Evolutionary conservation across 2,113 vertebrate genomes (phyloP), one percentile per base, ranked within the genome.

Genomic region (Zosterops japonicus): DNA sequence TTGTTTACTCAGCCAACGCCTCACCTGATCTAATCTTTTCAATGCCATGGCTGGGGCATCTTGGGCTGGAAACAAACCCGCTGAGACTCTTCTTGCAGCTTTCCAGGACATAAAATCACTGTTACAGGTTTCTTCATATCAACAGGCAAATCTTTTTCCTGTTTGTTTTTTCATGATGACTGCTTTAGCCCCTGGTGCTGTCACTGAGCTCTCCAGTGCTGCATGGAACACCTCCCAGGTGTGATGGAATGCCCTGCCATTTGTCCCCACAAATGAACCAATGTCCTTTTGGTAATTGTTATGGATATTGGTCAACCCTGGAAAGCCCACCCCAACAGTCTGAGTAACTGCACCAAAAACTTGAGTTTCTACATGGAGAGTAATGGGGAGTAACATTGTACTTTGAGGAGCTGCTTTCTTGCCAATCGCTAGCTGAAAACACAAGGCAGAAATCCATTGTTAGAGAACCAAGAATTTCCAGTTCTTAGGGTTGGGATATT

Each of bases 281-380:
- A 8, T 5, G 31, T 33, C 20, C 7, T 44, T 64, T 44, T 33
- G 41, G 28, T 23, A 44, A 64, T 16, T 31, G 9, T 31, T 2
- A 2, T 23, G 29, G 29, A 11, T 44, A 6, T 33, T 11, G 41
- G 41, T 14, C 20, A 64, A 1, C 13, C 19, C 13, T 1, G 2
- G 28, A 31, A 64, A 42, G 28, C 6, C 14, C 41, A 31, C 14
- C 20, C 14, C 28, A 44, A 15, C 20, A 16, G 11, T 33, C 20
- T 7, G 28, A 31, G 29, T 33, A 11, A 16, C 12, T 33, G 16
- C 20, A 33, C 41, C 14, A 44, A 23, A 44, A 65, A 23, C 6
- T 33, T 11, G 14, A 23, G 14, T 23, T 65, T 33, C 29, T 44
- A 3, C 12, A 33, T 23, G 7, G 7, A 65, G 3, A 16, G 14